A percentile compares a stretch with the other conserved stretches of the same genome.
These are phyloP conservation scores for Thamnaconus septentrionalis DNA, from an alignment of 2,113 vertebrate genomes.

Conservation along the genomic window DNA sequence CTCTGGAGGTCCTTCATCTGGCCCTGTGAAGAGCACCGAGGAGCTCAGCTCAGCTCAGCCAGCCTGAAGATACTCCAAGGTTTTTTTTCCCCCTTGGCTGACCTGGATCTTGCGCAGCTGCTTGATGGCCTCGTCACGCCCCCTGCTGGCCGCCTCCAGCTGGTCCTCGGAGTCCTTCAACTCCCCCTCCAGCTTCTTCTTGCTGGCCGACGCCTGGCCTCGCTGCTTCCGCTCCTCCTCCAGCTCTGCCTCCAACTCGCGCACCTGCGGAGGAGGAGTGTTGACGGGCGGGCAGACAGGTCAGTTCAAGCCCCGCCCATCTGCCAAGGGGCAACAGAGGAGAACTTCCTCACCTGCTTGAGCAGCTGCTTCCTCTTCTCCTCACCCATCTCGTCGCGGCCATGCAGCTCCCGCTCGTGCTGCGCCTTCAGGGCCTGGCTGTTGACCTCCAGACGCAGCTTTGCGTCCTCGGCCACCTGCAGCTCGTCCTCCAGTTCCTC, in stretches of 20 bases:
- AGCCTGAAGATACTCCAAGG: no score
- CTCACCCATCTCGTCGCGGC: conserved; percentile 86
- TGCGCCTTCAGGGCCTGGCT: conserved; percentile 88
- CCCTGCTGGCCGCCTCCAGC: conserved; percentile 82
- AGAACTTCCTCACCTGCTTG: conserved; percentile 81
- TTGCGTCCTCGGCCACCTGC: conserved; percentile 91
- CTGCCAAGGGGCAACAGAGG: neutral
- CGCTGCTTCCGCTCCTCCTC: conserved; percentile 93
- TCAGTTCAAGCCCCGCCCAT: neutral
- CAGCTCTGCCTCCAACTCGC: conserved; percentile 88
- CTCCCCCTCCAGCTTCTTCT: conserved; percentile 93
- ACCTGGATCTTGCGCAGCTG: conserved; percentile 93
- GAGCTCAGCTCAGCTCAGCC: neutral
- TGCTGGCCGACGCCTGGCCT: conserved; percentile 75
- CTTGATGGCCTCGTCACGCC: conserved; percentile 88
- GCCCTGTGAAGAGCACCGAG: conserved; percentile 70
- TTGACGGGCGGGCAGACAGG: neutral
- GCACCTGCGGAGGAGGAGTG: conserved; percentile 76
- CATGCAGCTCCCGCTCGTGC: conserved; percentile 88
- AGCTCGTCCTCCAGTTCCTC: conserved; percentile 95
- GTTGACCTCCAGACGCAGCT: conserved; percentile 92
- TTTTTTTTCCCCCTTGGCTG: neutral
- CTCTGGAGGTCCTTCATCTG: conserved; percentile 93
- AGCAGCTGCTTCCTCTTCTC: conserved; percentile 89
- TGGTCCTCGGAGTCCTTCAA: conserved; percentile 90